Evolutionary conservation across 1,140 invertebrate species (phyloP), one percentile per base, ranked within the genome.

Genomic region (Pteromalus puparum): DNA sequence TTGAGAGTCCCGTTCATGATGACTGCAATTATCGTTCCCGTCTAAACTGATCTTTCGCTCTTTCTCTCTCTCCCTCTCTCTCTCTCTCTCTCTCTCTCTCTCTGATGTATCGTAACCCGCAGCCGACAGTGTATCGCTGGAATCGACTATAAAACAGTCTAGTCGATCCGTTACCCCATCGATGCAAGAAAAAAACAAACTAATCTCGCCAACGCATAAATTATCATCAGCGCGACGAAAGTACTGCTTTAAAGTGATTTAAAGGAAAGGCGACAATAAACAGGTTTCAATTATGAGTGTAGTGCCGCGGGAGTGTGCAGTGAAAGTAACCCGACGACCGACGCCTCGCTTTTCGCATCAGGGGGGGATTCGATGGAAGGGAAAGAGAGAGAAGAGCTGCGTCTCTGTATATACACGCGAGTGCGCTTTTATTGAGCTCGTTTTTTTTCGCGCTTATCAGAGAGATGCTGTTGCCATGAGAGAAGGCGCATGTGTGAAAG

Each of bases 201-300:
- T 12, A 10, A 3, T 34, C 30, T 34, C 26, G 68, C 0, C 24
- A 2, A 18, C n/a, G 26, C n/a, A 81, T 72, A 81, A 81, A 81
- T 81, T 42, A 72, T 81, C 67, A 72, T 72, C 67, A 30, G 68
- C 68, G 68, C 68, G 18, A 70, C 53, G 68, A 70, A 30, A 70
- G 68, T 70, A 26, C 53, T 26, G 68, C 68, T 70, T 34, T 28
- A 28, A 65, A 18, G 61, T 65, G 76, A 78, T 78, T 26, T 61
- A 65, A 78, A 65, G 76, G 28, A 61, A 78, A 81, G 38, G 67
- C 65, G 30, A 48, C n/a, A 81, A 81, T 61, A 81, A 81, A 81
- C 80, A 28, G 24, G 68, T 81, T 81, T 73, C 46, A 81, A 81
- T 73, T 81, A 65, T 28, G 53, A 46, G 38, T 26, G 26, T 24